Evolutionary conservation across 2,113 vertebrate species (phyloP).

Genomic region (Lophochroa leadbeateri): DNA sequence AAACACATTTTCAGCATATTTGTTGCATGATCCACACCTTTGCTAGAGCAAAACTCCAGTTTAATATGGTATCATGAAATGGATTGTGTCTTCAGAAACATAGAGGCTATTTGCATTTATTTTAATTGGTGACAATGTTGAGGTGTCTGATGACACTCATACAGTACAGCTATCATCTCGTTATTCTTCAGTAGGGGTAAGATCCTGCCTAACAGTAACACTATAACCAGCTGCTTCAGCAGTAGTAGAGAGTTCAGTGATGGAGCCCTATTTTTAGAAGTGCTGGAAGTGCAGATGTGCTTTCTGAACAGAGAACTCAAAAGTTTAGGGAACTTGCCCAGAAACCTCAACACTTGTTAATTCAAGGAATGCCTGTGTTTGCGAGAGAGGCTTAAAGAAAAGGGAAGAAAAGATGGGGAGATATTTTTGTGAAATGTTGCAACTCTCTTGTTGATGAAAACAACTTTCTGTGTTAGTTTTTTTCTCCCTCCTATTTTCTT

Average conservation of each 20-base stretch:
- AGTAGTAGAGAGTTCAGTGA: background rate
- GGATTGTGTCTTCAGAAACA: background rate
- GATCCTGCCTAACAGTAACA: background rate
- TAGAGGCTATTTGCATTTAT: background rate
- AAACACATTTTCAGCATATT: background rate
- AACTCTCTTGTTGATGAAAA: background rate
- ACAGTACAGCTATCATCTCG: accelerated
- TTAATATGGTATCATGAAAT: background rate
- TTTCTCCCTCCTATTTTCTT: background rate
- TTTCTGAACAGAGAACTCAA: background rate
- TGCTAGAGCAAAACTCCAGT: background rate
- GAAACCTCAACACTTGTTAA: background rate
- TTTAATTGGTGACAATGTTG: background rate
- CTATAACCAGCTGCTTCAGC: background rate
- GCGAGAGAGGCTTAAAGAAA: background rate
- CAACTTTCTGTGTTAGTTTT: background rate
- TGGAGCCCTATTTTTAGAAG: background rate
- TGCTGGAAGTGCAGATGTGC: background rate
- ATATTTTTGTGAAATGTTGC: background rate
- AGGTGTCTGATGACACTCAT: background rate
- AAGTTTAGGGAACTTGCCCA: background rate
- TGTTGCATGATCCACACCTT: background rate
- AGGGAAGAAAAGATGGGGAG: background rate
- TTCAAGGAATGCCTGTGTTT: background rate
- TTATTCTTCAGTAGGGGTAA: accelerated